A percentile compares a stretch with the other conserved stretches of the same genome.
Conservation (phyloP, 2,888 invertebrate species). For the Erebia palarica region DNA sequence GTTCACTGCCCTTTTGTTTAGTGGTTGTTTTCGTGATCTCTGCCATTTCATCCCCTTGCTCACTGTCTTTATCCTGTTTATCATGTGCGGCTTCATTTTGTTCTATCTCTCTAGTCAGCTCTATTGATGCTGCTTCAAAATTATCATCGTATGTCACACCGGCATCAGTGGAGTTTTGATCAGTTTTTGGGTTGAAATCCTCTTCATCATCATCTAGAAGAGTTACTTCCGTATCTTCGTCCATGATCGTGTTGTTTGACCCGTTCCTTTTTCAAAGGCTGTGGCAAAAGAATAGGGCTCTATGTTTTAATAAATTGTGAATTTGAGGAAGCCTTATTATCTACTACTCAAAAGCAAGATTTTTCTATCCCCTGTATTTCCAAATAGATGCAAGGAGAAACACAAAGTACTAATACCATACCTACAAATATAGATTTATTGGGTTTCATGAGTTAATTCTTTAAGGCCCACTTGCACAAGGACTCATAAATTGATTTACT, state of each 20-base stretch:
- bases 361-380: no score
- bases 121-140: slow-evolving; percentile 13
- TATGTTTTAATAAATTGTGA: background rate
- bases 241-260: slow-evolving; percentile 6
- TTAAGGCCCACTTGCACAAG: no score
- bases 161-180: background rate
- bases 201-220: background rate
- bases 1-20: slow-evolving; percentile 18
- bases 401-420: no score
- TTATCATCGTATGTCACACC: background rate
- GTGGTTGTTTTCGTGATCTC: slow-evolving; percentile 5
- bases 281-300: background rate
- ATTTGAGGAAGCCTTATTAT: background rate
- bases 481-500: no score
- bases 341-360: no score
- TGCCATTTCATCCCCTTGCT: slow-evolving; percentile 12
- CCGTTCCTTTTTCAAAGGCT: background rate
- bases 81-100: background rate
- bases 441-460: no score
- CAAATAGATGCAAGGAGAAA: no score
- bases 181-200: background rate
- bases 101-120: background rate
- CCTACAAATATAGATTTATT: no score
- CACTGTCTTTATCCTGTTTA: background rate
- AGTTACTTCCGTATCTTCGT: slow-evolving; percentile 8